Base-by-base conservation (phyloP, 2,888 invertebrate genomes). In the Eristalis pertinax region DNA sequence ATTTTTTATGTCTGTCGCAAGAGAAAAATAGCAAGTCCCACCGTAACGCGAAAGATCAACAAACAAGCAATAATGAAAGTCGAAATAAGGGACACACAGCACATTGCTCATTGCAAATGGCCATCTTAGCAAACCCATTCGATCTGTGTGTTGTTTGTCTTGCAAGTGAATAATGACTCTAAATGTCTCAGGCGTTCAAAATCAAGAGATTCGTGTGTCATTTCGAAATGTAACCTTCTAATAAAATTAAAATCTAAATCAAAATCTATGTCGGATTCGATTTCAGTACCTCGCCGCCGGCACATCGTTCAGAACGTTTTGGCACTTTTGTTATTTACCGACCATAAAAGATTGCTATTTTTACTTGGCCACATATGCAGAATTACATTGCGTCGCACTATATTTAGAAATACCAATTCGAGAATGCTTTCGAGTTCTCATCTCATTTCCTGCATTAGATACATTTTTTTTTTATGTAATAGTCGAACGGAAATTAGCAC, bases 281-380 rank as follows among this genome's bases (percentile, higher is more conserved):
- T 85, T 85, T 85, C 84, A 85, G 41, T 81, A 76, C 26, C 43
- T 60, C 22, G 29, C 29, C 60, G 7, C 29, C 60, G 7, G 11
- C 79, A 29, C 32, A 7, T 19, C 50, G 78, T 35, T 74, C 32
- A 60, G 13, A 24, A 69, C 19, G 35, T 75, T 70, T 81, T 85
- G 84, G 81, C 84, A 85, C 75, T 81, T 81, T 85, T 85, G 72
- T 72, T 81, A 81, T 85, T 81, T 81, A 76, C 76, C 81, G 60
- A 85, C 84, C 84, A 76, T 76, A 85, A 73, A 85, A 72, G 80
- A 75, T 56, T 32, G 41, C 84, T 85, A 85, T 85, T 85, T 85
- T 76, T 81, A 85, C 62, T 35, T 81, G 32, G 68, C 81, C 76
- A 76, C 84, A 85, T 81, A 85, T 81, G 84, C 84, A 85, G 65